Conservation (phyloP, 1,140 invertebrate species). For the Achroia grisella region DNA sequence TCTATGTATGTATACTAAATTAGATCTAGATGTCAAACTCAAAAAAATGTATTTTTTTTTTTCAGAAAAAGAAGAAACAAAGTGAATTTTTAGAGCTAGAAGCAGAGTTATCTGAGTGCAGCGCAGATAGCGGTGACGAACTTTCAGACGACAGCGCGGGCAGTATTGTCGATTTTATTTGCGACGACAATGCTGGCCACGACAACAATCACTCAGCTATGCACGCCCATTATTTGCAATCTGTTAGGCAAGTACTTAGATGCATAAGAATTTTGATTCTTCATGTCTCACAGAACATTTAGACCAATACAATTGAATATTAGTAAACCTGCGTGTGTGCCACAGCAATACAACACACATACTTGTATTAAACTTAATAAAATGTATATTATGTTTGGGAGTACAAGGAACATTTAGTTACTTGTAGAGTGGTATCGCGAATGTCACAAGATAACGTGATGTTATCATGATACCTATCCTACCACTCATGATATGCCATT, state of each 20-base stretch:
- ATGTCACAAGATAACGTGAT: no score
- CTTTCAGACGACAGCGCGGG: slow-evolving; percentile 49
- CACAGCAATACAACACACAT: no score
- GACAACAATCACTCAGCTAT: slow-evolving; percentile 64
- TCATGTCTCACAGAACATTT: no score
- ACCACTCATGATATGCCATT: no score
- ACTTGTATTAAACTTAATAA: no score
- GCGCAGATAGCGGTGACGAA: slow-evolving; percentile 43
- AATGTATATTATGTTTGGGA: no score
- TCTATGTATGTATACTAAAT: not conserved
- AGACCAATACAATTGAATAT: no score
- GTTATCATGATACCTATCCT: no score
- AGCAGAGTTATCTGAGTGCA: slow-evolving; percentile 70
- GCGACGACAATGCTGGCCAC: slow-evolving; percentile 51
- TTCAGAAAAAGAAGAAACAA: slow-evolving; percentile 37
- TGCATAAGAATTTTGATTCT: no score
- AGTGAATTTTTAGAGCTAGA: slow-evolving; percentile 74
- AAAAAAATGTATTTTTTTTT: not conserved
- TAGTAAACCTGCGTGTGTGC: no score
- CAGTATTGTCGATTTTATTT: slow-evolving; percentile 59
- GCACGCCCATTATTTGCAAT: slow-evolving; percentile 76
- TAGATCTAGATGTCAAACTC: not conserved
- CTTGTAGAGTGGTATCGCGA: no score
- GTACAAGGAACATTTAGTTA: no score
- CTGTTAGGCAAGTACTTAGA: slow-evolving; percentile 67